Percentiles rank a stretch among this genome's conserved stretches.
phyloP scores from a whole-genome alignment of 1,140 invertebrate genomes.

The Drosophila grimshawi region DNA sequence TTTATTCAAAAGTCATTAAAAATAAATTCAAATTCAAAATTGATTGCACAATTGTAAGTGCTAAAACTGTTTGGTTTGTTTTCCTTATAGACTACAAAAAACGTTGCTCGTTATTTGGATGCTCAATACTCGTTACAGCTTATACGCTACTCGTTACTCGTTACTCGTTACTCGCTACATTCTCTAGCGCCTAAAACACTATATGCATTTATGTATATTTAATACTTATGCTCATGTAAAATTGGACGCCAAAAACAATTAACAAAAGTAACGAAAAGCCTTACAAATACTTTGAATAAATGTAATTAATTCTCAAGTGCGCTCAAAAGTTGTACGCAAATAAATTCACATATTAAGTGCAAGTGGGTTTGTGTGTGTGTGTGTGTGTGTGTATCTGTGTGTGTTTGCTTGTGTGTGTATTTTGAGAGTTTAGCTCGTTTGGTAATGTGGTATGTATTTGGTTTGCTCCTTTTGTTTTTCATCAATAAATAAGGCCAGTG shows the following conservation, averaged over 20 bases:
- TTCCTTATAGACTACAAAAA: slow-evolving; percentile 72
- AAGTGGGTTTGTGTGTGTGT: slow-evolving; percentile 24
- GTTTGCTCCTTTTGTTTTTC: slow-evolving; percentile 46
- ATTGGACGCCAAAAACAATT: slow-evolving; percentile 80
- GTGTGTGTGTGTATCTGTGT: slow-evolving; percentile 26
- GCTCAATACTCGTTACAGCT: slow-evolving; percentile 34
- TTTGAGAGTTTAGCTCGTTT: slow-evolving; percentile 44
- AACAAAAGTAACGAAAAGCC: slow-evolving; percentile 71
- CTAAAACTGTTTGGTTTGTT: slow-evolving; percentile 48
- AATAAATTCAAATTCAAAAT: slow-evolving; percentile 80
- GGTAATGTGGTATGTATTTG: slow-evolving; percentile 22
- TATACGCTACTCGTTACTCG: slow-evolving; percentile 39
- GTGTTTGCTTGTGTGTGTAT: slow-evolving; percentile 34
- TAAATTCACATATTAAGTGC: slow-evolving; percentile 45
- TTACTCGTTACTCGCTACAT: slow-evolving; percentile 31
- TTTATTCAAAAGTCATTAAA: slow-evolving; percentile 71
- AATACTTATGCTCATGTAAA: slow-evolving; percentile 71
- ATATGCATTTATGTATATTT: slow-evolving; percentile 15
- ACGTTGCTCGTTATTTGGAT: slow-evolving; percentile 47
- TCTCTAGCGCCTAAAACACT: slow-evolving; percentile 23
- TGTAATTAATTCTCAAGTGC: slow-evolving; percentile 58
- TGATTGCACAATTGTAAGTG: slow-evolving; percentile 25
- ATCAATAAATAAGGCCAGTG: slow-evolving; percentile 83
- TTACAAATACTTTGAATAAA: slow-evolving; percentile 52
- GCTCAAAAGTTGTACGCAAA: slow-evolving; percentile 52